phyloP scores from a whole-genome alignment of 2,888 invertebrate genomes.

The Platerodrilus igneus region DNA sequence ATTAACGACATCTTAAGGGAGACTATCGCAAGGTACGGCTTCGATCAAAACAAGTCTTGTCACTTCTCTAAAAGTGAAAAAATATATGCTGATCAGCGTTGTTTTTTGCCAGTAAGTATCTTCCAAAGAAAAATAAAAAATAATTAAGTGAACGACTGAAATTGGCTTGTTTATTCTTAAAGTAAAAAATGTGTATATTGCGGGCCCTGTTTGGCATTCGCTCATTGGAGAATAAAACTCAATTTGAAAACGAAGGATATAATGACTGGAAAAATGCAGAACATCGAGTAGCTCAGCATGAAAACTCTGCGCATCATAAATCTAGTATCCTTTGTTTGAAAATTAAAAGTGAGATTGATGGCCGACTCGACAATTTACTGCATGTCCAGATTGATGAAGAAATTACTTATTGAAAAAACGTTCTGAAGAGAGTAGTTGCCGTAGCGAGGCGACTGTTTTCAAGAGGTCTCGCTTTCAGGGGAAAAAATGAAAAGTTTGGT shows the following conservation, averaged over 20 bases:
- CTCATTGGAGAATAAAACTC: conserved; percentile 20
- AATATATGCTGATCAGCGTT: conserved; percentile 21
- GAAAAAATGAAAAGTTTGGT: conserved; percentile 27
- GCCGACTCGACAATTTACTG: conserved; percentile 24
- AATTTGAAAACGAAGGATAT: conserved; percentile 27
- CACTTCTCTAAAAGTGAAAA: conserved; percentile 20
- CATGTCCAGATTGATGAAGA: conserved; percentile 7
- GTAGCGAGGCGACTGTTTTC: conserved; percentile 24
- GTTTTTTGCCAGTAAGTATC: conserved; percentile 18
- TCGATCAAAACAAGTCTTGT: conserved; percentile 24
- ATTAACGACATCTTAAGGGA: conserved; percentile 26
- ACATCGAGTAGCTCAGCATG: conserved; percentile 25
- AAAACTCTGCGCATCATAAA: conserved; percentile 29
- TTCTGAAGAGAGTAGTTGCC: conserved; percentile 27
- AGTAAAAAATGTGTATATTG: no score
- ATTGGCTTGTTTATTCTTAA: no score
- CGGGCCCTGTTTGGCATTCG: no score
- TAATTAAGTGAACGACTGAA: conserved; percentile 15
- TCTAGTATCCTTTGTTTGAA: conserved; percentile 22
- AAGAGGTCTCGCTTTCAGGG: conserved; percentile 29
- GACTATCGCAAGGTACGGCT: conserved; percentile 25
- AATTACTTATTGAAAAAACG: conserved; percentile 29
- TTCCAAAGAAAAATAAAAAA: conserved; percentile 14
- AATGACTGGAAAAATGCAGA: conserved; percentile 14
- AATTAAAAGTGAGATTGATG: conserved; percentile 5